A percentile compares a stretch with the other conserved stretches of the same genome.
Evolutionary conservation across 1,140 invertebrate genomes (phyloP).

Genomic region (Sipha flava): DNA sequence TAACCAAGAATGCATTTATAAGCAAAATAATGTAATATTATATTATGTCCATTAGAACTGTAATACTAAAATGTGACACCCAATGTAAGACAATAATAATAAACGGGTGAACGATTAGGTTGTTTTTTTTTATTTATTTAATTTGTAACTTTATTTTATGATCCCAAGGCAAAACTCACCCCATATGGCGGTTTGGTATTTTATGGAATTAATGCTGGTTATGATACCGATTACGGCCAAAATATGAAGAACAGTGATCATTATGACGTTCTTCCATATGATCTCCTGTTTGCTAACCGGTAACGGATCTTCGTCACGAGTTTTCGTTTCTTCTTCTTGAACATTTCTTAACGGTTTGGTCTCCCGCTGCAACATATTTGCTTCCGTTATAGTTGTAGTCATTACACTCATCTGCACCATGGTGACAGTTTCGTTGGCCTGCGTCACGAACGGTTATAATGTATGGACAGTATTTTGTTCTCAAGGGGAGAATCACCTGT

Average conservation of each 20-base stretch:
- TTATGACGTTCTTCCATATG: conserved; percentile 36
- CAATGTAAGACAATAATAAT: too few relatives aligned
- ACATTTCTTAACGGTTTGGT: background rate
- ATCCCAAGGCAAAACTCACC: conserved; percentile 7
- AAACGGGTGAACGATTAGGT: too few relatives aligned
- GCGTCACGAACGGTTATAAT: too few relatives aligned
- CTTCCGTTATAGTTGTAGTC: background rate
- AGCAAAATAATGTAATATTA: too few relatives aligned
- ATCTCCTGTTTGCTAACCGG: conserved; percentile 14
- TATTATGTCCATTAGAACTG: too few relatives aligned
- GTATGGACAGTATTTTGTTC: too few relatives aligned
- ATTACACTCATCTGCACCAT: conserved; percentile 2
- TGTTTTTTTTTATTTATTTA: background rate
- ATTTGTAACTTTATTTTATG: background rate
- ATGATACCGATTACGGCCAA: conserved; percentile 15
- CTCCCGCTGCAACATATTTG: background rate
- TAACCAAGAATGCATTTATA: too few relatives aligned
- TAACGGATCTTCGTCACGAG: background rate
- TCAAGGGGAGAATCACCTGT: too few relatives aligned
- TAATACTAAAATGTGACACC: too few relatives aligned
- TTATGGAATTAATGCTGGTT: background rate
- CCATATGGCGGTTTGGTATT: conserved; percentile 15
- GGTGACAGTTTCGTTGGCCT: background rate
- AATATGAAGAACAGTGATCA: conserved; percentile 35
- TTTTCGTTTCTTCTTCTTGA: background rate